Base-by-base conservation (phyloP, 2,113 vertebrate genomes). In the Coryphaenoides rupestris region DNA sequence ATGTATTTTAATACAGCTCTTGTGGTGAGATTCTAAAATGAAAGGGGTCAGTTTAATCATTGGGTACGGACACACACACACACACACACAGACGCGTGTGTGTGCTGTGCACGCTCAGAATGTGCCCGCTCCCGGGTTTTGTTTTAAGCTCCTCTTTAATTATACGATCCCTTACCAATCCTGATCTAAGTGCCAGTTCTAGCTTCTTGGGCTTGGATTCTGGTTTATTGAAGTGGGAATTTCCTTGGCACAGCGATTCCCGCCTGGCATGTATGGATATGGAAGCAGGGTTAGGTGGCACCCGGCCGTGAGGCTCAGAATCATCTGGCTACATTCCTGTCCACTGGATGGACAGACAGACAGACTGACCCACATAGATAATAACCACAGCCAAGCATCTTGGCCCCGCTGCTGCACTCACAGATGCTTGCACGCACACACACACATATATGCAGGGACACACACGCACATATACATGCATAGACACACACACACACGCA, bases 221-320 rank as follows among this genome's bases (percentile, higher is more conserved):
- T 65, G 0, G 72, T 70, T 57, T 19, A 1, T 23, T 58, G 61
- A 66, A 64, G 54, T 21, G 66, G 72, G 66, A 82, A 80, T 79
- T 78, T 84, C 80, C 71, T 63, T 87, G 84, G 82, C 84, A 67
- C 16, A 3, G 50, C 58, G 17, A 46, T 50, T 50, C 33, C 74
- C 61, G 74, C 74, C 72, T 75, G 78, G 77, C 73, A 77, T 68
- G 77, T 65, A 45, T 17, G 49, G 49, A 19, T n/a, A 52, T 17
- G 60, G 19, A 61, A 68, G 62, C 26, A 40, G 59, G 70, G 58
- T 62, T 21, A 47, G 62, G 58, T 62, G 55, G 75, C 74, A 71
- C 59, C 52, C 49, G 73, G 63, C 68, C 15, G 19, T 62, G n/a
- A n/a, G 33, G 33, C 33, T 40, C 33, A 66, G 46, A 60, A 54